Evolutionary conservation across 2,888 invertebrate genomes (phyloP).

Genomic region (Mycogona germanica): DNA sequence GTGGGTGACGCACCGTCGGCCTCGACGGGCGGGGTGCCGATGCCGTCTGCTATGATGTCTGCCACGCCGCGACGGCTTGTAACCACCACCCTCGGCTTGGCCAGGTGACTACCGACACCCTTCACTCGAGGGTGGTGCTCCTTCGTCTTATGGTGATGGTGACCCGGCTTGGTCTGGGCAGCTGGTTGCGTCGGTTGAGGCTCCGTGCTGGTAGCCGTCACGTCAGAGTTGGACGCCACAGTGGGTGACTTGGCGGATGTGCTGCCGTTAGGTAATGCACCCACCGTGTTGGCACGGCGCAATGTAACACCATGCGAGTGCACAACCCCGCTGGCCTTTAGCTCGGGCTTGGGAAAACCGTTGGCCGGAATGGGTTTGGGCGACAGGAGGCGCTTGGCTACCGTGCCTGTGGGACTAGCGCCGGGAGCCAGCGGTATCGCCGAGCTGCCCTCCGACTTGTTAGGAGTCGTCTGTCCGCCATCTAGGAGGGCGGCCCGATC

Average conservation of each 20-base stretch:
- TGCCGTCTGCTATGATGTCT: too few relatives aligned
- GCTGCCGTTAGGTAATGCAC: too few relatives aligned
- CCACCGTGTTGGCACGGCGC: too few relatives aligned
- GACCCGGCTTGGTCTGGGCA: neutral
- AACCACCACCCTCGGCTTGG: too few relatives aligned
- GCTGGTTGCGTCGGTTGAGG: neutral
- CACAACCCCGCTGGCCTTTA: neutral
- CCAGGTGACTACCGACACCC: too few relatives aligned
- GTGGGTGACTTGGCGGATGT: too few relatives aligned
- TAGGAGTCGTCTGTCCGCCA: neutral
- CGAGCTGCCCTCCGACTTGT: neutral
- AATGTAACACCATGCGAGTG: neutral
- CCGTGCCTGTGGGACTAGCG: neutral
- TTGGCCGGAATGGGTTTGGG: conserved; percentile 16
- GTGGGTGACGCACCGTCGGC: neutral
- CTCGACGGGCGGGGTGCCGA: too few relatives aligned
- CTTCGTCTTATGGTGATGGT: neutral
- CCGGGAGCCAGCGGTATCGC: neutral
- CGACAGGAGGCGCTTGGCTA: conserved; percentile 1
- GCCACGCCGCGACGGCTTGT: too few relatives aligned
- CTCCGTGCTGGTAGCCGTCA: neutral
- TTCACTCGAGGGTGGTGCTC: too few relatives aligned
- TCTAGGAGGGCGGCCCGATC: neutral
- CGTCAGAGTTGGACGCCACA: neutral
- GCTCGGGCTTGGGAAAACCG: conserved; percentile 11